phyloP scores from a whole-genome alignment of 1,140 invertebrate genomes.

The Penaeus indicus region DNA sequence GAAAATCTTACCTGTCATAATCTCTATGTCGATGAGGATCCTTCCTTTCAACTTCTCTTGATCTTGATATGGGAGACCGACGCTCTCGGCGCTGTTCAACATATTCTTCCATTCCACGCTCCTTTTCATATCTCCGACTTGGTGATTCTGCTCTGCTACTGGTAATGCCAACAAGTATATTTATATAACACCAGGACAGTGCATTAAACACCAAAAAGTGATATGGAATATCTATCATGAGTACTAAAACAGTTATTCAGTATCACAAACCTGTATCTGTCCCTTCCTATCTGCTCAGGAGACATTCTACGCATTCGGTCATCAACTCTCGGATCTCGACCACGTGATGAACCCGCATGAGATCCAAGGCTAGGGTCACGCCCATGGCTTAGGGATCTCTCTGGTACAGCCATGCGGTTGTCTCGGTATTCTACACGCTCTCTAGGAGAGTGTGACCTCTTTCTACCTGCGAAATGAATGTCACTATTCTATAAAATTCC shows the following conservation, averaged over 20 bases:
- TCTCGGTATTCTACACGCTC: conserved; percentile 46
- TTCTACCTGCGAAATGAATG: neutral
- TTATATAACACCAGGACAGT: neutral
- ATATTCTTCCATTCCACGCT: conserved; percentile 45
- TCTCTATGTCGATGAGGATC: conserved; percentile 51
- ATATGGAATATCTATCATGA: too few species aligned
- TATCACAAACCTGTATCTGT: conserved; percentile 41
- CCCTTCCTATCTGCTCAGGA: conserved; percentile 44
- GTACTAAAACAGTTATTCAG: neutral
- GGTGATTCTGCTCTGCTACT: neutral
- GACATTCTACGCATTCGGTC: conserved; percentile 38
- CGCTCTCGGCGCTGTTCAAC: conserved; percentile 46
- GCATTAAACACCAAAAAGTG: neutral
- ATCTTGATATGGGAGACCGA: conserved; percentile 40
- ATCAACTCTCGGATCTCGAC: conserved; percentile 45
- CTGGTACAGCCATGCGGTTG: conserved; percentile 29
- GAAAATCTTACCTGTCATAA: conserved; percentile 44
- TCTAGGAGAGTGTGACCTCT: conserved; percentile 44
- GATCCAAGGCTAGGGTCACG: conserved; percentile 31
- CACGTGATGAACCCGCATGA: conserved; percentile 21
- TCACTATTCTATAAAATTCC: too few species aligned
- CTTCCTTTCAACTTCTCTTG: conserved; percentile 50
- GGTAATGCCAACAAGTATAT: neutral
- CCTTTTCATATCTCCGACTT: conserved; percentile 48
- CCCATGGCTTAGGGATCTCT: conserved; percentile 48